Base-by-base conservation (phyloP, 1,140 invertebrate genomes). In the Drepana arcuata region DNA sequence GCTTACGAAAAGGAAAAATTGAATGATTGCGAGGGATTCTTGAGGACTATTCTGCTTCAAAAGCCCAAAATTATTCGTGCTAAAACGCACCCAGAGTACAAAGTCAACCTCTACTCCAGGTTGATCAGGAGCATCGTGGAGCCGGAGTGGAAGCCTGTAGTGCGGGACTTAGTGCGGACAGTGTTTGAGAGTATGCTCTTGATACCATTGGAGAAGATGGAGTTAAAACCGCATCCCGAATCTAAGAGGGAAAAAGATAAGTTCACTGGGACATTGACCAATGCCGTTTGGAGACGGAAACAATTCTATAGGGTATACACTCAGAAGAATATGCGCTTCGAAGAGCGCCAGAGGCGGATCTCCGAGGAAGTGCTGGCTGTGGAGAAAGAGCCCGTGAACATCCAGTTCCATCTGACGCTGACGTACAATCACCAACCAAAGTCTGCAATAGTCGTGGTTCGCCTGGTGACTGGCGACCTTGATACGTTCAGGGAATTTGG, bases 271-370 rank as follows among this genome's bases (percentile, higher is more conserved):
- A 26, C 16, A 0, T 4, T 69, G 2, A 57, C 44, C 1, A 68
- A 54, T 27, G 29, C 57, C 2, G 36, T 79, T 9, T 79, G 74
- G 74, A 65, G 55, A 35, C 43, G 71, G 32, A 68, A 65, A 18
- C 40, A 46, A 30, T 57, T 48, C 21, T 23, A 36, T 0, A 49
- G 32, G 18, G 7, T 59, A 3, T 55, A 58, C 34, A 41, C 15
- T 7, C 2, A 12, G 1, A 30, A 35, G 12, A 14, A 46, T 0
- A n/a, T 53, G 2, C 16, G 32, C 2, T 61, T 67, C 35, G 10
- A 55, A 1, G 44, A 65, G 28, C 59, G 39, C 7, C 60, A 75
- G 28, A 34, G 23, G 0, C 27, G 23, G 14, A 62, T 74, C 14
- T 69, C 71, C 0, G 47, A 64, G 12, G 60, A 69, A 30, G 44